Conservation (phyloP, 2,888 invertebrate genomes). For the Megaustenia siamemsis region DNA sequence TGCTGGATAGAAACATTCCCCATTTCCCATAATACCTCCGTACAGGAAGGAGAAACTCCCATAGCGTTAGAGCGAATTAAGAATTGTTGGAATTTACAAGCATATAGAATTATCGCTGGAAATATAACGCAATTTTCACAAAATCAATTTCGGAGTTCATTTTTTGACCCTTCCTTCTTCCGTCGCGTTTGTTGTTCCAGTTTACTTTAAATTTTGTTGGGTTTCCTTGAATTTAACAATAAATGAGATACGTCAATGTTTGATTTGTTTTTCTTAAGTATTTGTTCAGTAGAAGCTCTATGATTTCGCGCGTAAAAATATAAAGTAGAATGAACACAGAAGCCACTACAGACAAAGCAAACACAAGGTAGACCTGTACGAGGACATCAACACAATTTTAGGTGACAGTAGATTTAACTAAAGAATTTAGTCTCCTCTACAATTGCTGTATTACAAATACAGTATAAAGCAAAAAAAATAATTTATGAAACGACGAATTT, state of each 20-base stretch:
- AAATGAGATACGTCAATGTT: background rate
- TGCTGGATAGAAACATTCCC: background rate
- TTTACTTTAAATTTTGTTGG: too few species aligned
- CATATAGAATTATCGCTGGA: background rate
- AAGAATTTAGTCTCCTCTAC: too few species aligned
- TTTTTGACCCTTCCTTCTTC: background rate
- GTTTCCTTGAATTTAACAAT: background rate
- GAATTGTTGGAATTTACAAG: background rate
- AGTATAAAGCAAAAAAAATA: too few species aligned
- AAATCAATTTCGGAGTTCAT: background rate
- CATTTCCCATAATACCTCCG: background rate
- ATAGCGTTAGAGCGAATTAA: background rate
- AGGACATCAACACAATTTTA: too few species aligned
- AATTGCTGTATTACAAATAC: too few species aligned
- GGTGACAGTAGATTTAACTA: too few species aligned
- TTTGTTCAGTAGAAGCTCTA: background rate
- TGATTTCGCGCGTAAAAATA: background rate
- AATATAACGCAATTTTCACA: background rate
- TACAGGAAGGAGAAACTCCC: slow-evolving; percentile 26
- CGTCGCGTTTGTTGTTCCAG: background rate
- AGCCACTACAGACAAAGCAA: too few species aligned
- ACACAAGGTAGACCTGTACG: too few species aligned
- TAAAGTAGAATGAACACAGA: background rate
- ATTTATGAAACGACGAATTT: too few species aligned
- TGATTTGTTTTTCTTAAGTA: background rate